Conservation (phyloP, 2,113 vertebrate species). For the Daubentonia madagascariensis region DNA sequence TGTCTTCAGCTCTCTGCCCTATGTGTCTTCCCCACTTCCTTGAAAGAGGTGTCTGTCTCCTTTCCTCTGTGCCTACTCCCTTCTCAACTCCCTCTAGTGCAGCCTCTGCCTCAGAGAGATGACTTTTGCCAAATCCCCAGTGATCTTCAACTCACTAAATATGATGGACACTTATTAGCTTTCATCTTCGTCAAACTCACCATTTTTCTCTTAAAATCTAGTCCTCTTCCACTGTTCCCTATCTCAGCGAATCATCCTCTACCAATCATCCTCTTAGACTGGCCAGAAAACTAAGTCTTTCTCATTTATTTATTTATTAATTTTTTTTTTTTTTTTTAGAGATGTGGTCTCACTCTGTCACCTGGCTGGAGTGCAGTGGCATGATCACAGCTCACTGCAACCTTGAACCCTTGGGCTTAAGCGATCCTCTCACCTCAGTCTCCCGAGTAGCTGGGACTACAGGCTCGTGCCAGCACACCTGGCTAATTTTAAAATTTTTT, state of each 20-base stretch:
- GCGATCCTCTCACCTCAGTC: background rate
- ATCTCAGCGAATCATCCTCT: background rate
- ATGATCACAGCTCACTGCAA: background rate
- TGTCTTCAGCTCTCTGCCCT: background rate
- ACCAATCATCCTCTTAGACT: background rate
- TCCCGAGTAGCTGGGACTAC: background rate
- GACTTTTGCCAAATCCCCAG: background rate
- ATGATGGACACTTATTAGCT: background rate
- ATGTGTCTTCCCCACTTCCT: background rate
- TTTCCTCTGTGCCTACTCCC: background rate
- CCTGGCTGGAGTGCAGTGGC: background rate
- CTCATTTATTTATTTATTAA: no score
- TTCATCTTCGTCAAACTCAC: background rate
- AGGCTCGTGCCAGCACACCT: background rate
- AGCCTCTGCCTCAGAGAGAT: background rate
- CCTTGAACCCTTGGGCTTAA: background rate
- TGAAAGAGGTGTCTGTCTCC: background rate
- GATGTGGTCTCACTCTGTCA: background rate
- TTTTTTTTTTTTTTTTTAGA: background rate
- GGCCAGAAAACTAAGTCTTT: background rate
- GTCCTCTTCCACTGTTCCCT: background rate
- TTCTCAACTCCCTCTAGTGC: background rate
- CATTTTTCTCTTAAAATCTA: background rate
- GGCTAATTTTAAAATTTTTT: background rate
- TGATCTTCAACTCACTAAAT: background rate